Conservation (phyloP, 2,113 vertebrate species). For the Myiopsitta monachus region DNA sequence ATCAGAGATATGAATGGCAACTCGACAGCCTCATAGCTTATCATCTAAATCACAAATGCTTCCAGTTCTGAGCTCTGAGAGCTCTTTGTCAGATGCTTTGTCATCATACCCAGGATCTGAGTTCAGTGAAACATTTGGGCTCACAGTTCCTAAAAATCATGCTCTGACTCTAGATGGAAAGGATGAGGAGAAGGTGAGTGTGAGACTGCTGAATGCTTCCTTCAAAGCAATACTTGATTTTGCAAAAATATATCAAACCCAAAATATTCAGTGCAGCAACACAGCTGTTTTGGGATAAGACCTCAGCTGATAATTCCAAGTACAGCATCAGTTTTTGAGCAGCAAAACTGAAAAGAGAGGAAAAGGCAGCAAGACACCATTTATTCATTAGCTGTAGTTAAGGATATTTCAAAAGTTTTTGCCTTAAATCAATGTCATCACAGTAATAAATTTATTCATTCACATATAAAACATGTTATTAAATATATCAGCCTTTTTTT, state of each 20-base stretch:
- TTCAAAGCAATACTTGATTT: not conserved
- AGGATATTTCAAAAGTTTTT: not conserved
- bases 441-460: not conserved
- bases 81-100: not conserved
- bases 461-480: not conserved
- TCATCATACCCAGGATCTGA: not conserved
- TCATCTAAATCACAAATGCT: not conserved
- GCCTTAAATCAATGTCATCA: not conserved
- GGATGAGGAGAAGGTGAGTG: not conserved
- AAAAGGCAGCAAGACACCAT: not conserved
- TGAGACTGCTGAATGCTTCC: not conserved
- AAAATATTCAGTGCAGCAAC: not conserved
- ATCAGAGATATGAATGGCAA: not conserved
- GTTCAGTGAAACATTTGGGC: not conserved
- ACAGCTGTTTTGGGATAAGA: not conserved
- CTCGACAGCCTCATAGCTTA: not conserved
- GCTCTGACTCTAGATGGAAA: not conserved
- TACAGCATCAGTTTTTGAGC: not conserved
- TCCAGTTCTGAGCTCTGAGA: not conserved
- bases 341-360: not conserved
- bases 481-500: not conserved
- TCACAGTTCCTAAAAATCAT: not conserved
- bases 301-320: not conserved
- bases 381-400: not conserved
- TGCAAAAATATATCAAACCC: not conserved